A percentile compares a stretch with the other conserved stretches of the same genome.
Conservation (phyloP, 2,797 vertebrate genomes). For the Takifugu ocellatus region DNA sequence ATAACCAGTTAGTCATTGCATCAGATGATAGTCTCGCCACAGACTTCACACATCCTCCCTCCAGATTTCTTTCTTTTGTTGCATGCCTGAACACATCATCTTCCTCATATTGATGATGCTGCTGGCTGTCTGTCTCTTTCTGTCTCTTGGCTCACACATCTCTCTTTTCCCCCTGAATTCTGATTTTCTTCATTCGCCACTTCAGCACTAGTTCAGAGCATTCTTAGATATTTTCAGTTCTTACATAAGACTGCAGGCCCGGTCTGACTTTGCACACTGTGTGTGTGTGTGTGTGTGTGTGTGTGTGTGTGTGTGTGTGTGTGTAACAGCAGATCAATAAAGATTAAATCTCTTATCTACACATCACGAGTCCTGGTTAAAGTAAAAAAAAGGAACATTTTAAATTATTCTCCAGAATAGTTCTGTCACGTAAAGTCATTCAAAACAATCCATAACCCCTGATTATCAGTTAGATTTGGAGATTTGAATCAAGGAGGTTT, state of each 20-base stretch:
- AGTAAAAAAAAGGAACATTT: no score
- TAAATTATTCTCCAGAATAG: no score
- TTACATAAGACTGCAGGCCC: conserved; percentile 58
- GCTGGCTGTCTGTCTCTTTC: conserved; percentile 15
- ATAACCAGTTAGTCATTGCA: background rate
- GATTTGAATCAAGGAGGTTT: no score
- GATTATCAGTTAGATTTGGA: no score
- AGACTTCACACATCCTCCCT: conserved; percentile 1
- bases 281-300: background rate
- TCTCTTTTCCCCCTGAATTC: conserved; percentile 13
- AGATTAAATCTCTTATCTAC: background rate
- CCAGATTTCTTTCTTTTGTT: conserved; percentile 1
- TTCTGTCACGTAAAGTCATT: no score
- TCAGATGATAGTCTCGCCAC: background rate
- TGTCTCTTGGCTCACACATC: conserved; percentile 2
- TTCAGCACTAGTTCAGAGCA: conserved; percentile 34
- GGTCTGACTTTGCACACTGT: conserved; percentile 32
- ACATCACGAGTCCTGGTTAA: background rate
- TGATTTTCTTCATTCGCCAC: conserved; percentile 20
- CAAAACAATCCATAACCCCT: background rate
- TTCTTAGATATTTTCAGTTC: conserved; percentile 39
- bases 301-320: conserved; percentile 7
- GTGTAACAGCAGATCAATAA: background rate
- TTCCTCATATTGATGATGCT: conserved; percentile 9
- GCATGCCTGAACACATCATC: background rate